These are phyloP conservation scores for Hyposoter didymator DNA, from an alignment of 2,888 invertebrate genomes.

Conservation along the genomic window DNA sequence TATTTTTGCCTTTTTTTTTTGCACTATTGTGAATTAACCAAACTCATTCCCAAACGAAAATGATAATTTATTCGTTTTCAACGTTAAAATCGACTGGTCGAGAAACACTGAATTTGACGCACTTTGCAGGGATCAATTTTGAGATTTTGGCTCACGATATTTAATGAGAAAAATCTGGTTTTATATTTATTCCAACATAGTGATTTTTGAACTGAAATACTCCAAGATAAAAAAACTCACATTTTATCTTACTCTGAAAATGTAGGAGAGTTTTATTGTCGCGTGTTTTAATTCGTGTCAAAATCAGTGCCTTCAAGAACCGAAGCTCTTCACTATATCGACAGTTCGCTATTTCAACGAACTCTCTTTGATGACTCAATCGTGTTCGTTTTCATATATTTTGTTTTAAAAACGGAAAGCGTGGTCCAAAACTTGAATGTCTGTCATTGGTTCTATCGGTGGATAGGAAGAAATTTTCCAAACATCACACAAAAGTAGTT, in stretches of 20 bases:
- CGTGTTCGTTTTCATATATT: background rate
- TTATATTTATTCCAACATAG: background rate
- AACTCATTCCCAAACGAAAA: background rate
- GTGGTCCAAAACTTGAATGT: slow-evolving; percentile 49
- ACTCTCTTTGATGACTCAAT: background rate
- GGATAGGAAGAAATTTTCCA: slow-evolving; percentile 27
- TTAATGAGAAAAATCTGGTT: background rate
- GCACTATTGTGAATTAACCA: background rate
- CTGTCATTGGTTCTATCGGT: slow-evolving; percentile 5
- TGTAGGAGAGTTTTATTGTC: background rate
- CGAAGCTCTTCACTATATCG: background rate
- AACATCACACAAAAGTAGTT: slow-evolving; percentile 44
- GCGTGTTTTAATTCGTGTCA: background rate
- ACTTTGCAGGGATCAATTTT: background rate
- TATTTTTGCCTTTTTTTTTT: background rate
- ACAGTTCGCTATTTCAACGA: background rate
- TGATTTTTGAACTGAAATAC: background rate
- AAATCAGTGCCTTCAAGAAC: background rate
- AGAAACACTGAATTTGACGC: background rate
- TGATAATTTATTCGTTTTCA: background rate
- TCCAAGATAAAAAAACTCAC: background rate
- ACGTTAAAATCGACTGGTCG: background rate
- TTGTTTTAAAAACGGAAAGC: slow-evolving; percentile 35
- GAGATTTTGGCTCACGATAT: no score
- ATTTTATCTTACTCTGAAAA: background rate